Conservation (phyloP, 2,113 vertebrate genomes). For the Chaenocephalus aceratus region DNA sequence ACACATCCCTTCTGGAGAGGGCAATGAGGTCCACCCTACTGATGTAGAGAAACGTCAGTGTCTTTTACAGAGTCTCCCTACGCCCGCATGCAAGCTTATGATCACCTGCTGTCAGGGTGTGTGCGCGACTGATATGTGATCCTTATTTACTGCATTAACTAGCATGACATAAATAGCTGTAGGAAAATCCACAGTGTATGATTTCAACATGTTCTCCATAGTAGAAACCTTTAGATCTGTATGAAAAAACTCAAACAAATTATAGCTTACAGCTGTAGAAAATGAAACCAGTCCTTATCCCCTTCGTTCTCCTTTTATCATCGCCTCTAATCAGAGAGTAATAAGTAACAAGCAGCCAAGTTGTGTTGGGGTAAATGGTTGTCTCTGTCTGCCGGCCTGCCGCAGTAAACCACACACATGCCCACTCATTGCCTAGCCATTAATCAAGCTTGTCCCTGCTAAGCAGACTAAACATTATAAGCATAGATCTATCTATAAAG, state of each 20-base stretch:
- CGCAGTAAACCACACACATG: slow-evolving; percentile 59
- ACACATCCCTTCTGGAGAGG: not conserved
- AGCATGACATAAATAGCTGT: slow-evolving; percentile 3
- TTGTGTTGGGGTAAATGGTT: slow-evolving; percentile 44
- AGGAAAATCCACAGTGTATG: not conserved
- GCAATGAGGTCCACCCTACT: slow-evolving; percentile 3
- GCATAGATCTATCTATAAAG: slow-evolving; percentile 52
- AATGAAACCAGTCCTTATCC: slow-evolving; percentile 37
- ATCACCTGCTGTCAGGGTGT: slow-evolving; percentile 30
- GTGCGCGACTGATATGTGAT: slow-evolving; percentile 19
- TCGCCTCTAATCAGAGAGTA: slow-evolving; percentile 57
- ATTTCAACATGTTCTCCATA: slow-evolving; percentile 14
- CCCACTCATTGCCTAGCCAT: slow-evolving; percentile 53
- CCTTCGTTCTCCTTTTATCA: slow-evolving; percentile 15
- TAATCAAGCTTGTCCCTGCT: slow-evolving; percentile 48
- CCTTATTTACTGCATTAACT: slow-evolving; percentile 5
- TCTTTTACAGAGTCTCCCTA: not conserved
- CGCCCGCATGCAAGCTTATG: not conserved
- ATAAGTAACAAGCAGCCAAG: slow-evolving; percentile 42
- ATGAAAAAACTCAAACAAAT: not conserved
- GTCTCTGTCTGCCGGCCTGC: slow-evolving; percentile 42
- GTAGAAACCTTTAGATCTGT: not conserved
- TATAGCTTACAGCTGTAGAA: slow-evolving; percentile 1
- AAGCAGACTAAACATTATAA: slow-evolving; percentile 56
- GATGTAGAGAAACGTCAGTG: slow-evolving; percentile 1